phyloP scores from a whole-genome alignment of 2,797 vertebrate genomes.

The Capromys pilorides region DNA sequence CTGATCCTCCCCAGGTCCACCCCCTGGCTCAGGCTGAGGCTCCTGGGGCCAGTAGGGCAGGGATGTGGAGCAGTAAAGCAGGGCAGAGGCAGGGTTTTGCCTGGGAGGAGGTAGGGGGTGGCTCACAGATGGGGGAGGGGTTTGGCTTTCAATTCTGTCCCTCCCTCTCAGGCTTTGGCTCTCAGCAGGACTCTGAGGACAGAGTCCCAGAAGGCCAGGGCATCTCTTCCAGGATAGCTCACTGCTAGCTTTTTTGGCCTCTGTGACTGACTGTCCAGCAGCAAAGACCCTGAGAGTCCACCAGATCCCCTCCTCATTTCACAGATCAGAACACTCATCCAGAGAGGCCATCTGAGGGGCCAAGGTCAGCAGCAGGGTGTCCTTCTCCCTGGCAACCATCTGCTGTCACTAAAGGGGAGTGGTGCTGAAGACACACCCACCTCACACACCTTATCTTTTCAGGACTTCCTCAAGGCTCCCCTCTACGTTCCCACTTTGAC shows the following conservation, averaged over 20 bases:
- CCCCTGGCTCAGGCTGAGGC: background rate
- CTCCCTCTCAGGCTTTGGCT: background rate
- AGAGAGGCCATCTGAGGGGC: slow-evolving; percentile 40
- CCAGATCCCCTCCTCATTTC: background rate
- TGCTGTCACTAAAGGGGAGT: slow-evolving; percentile 56
- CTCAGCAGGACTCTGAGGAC: background rate
- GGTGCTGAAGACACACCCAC: slow-evolving; percentile 67
- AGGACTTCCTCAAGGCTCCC: slow-evolving; percentile 10
- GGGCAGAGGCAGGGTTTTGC: background rate
- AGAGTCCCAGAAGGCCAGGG: slow-evolving; percentile 1
- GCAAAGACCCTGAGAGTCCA: background rate
- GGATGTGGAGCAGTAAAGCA: background rate
- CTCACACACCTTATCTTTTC: slow-evolving; percentile 25
- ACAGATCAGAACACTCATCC: slow-evolving; percentile 63
- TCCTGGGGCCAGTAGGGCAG: background rate
- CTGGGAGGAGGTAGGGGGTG: background rate
- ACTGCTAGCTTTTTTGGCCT: background rate
- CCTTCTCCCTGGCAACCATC: slow-evolving; percentile 28
- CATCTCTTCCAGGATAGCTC: background rate
- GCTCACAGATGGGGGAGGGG: background rate
- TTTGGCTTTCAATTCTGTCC: background rate
- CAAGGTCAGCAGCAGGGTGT: slow-evolving; percentile 61
- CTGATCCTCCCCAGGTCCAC: background rate
- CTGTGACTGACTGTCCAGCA: background rate
- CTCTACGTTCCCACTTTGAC: background rate